These are phyloP conservation scores for Drosophila equinoxialis DNA, from an alignment of 1,140 invertebrate species.

Conservation along the genomic window DNA sequence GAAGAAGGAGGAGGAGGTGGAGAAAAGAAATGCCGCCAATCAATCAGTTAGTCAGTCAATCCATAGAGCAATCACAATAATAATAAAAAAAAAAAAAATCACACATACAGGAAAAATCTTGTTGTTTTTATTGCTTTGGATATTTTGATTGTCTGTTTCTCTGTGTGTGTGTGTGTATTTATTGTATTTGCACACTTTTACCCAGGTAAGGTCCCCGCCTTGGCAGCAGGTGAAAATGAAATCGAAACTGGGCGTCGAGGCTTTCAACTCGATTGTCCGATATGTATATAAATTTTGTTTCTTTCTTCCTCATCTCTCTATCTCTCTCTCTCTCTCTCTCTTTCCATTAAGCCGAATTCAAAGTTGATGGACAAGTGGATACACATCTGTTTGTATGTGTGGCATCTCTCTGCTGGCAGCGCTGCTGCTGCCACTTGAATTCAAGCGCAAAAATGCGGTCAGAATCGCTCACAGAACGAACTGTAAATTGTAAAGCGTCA, in stretches of 20 bases:
- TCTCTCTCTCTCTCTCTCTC: no score
- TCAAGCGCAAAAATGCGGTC: conserved; percentile 75
- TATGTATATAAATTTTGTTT: background rate
- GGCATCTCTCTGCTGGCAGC: background rate
- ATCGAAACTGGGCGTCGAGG: conserved; percentile 58
- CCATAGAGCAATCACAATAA: conserved; percentile 42
- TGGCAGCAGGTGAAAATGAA: conserved; percentile 73
- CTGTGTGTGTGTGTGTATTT: background rate
- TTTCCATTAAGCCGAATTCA: background rate
- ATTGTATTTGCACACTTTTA: conserved; percentile 70
- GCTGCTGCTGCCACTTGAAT: conserved; percentile 23
- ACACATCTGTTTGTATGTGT: background rate
- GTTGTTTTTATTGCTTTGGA: conserved; percentile 41
- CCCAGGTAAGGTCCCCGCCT: conserved; percentile 22
- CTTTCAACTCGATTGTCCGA: conserved; percentile 14
- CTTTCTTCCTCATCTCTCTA: background rate
- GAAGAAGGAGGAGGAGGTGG: no score
- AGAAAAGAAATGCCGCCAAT: conserved; percentile 46
- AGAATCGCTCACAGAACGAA: conserved; percentile 71
- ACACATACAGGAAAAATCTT: conserved; percentile 26
- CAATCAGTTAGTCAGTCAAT: conserved; percentile 44
- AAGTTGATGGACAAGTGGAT: conserved; percentile 37
- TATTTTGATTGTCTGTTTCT: background rate
- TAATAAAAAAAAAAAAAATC: conserved; percentile 45
- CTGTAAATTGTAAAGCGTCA: conserved; percentile 58